Evolutionary conservation across 2,888 invertebrate genomes (phyloP).

Genomic region (Neoitamus cyanurus): DNA sequence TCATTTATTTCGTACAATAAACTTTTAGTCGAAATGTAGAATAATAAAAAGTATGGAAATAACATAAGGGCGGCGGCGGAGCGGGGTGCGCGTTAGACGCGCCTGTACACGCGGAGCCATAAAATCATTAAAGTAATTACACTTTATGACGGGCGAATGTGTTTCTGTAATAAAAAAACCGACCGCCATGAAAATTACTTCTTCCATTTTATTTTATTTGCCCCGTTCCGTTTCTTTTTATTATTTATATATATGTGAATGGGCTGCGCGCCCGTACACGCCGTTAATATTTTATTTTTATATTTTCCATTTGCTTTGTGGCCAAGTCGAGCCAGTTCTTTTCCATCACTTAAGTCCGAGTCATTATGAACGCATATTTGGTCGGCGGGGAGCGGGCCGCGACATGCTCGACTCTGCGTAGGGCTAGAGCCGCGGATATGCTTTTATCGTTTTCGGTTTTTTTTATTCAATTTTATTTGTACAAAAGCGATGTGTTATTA

Average conservation of each 20-base stretch:
- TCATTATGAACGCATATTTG: conserved; percentile 38
- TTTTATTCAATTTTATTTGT: not conserved
- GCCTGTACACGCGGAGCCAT: conserved; percentile 55
- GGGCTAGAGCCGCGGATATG: not conserved
- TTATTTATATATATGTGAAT: conserved; percentile 42
- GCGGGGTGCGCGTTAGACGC: conserved; percentile 51
- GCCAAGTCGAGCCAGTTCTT: conserved; percentile 40
- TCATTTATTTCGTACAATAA: conserved; percentile 47
- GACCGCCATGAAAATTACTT: conserved; percentile 53
- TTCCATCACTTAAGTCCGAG: conserved; percentile 40
- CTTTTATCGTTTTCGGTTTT: not conserved
- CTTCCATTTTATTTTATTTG: conserved; percentile 46
- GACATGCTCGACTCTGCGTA: not conserved
- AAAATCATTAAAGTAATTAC: conserved; percentile 58
- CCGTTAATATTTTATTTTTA: conserved; percentile 41
- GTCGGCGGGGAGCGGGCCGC: not conserved
- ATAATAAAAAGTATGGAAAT: conserved; percentile 41
- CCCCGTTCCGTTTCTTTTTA: conserved; percentile 31
- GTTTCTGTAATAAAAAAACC: conserved; percentile 53
- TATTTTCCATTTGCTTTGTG: conserved; percentile 45
- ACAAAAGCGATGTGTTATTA: conserved; percentile 37
- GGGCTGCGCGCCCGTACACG: conserved; percentile 14
- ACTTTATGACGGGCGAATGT: conserved; percentile 57
- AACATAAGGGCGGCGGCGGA: conserved; percentile 16
- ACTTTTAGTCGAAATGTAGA: conserved; percentile 46